Evolutionary conservation across 2,888 invertebrate genomes (phyloP).

Genomic region (Barypeithes pellucidus): DNA sequence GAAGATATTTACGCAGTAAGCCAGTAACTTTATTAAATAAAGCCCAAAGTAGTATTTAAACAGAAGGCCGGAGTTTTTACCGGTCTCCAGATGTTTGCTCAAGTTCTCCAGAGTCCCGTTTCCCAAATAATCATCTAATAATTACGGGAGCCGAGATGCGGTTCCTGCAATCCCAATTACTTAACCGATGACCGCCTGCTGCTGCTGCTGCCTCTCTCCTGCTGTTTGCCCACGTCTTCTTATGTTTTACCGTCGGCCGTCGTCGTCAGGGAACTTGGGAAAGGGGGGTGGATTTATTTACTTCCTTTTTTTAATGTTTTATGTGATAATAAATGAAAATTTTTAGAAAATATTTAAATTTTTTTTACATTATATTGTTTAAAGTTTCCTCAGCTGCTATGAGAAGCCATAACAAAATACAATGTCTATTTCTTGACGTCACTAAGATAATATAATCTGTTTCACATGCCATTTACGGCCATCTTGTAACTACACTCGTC

Average conservation of each 20-base stretch:
- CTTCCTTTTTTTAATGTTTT: conserved; percentile 21
- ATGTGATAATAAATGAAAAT: conserved; percentile 5
- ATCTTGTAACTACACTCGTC: too few species aligned
- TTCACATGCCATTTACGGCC: too few species aligned
- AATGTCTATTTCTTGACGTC: too few species aligned
- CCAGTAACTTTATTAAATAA: conserved; percentile 46
- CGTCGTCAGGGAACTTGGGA: conserved; percentile 47
- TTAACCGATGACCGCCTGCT: conserved; percentile 68
- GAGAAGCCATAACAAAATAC: too few species aligned
- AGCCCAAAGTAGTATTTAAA: conserved; percentile 52
- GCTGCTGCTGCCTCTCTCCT: conserved; percentile 54
- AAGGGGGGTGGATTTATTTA: conserved; percentile 42
- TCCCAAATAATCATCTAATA: conserved; percentile 63
- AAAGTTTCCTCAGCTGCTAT: too few species aligned
- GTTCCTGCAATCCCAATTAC: conserved; percentile 67
- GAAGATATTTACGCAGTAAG: conserved; percentile 40
- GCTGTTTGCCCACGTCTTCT: conserved; percentile 67
- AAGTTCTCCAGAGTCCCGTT: conserved; percentile 53
- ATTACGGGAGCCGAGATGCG: conserved; percentile 60
- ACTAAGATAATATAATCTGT: too few species aligned
- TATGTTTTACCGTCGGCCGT: conserved; percentile 59
- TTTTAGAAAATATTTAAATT: background rate
- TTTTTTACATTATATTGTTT: too few species aligned
- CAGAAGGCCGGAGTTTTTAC: conserved; percentile 53
- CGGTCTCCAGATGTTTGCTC: conserved; percentile 54